phyloP scores from a whole-genome alignment of 2,797 vertebrate genomes.

The Hypotaenidia okinawae region DNA sequence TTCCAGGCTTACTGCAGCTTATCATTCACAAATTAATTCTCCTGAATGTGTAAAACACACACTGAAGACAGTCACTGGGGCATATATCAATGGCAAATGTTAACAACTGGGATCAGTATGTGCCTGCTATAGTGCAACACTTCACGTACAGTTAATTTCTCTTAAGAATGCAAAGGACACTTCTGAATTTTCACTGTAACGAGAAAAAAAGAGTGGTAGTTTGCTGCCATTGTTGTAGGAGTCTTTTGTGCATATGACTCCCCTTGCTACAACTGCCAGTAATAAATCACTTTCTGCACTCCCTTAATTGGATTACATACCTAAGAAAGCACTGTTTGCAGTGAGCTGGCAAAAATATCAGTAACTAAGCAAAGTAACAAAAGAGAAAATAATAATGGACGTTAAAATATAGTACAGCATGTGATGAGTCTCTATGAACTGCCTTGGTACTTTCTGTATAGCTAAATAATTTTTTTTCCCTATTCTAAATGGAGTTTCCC shows the following conservation, averaged over 20 bases:
- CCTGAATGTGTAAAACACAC: neutral
- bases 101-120: neutral
- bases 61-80: neutral
- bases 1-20: neutral
- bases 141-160: neutral
- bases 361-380: neutral
- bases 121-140: neutral
- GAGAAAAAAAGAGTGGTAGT: neutral
- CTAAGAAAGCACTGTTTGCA: neutral
- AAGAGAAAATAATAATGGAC: neutral
- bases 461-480: neutral
- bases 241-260: neutral
- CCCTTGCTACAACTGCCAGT: neutral
- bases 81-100: neutral
- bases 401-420: neutral
- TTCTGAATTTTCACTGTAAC: neutral
- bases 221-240: neutral
- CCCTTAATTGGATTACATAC: neutral
- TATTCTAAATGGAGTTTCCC: neutral
- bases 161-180: neutral
- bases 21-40: neutral
- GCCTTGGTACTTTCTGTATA: neutral
- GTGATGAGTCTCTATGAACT: neutral
- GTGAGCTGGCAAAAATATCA: neutral
- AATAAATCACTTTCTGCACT: constrained; percentile 15